These are phyloP conservation scores for Eulithis prunata DNA, from an alignment of 2,888 invertebrate species.

Conservation along the genomic window DNA sequence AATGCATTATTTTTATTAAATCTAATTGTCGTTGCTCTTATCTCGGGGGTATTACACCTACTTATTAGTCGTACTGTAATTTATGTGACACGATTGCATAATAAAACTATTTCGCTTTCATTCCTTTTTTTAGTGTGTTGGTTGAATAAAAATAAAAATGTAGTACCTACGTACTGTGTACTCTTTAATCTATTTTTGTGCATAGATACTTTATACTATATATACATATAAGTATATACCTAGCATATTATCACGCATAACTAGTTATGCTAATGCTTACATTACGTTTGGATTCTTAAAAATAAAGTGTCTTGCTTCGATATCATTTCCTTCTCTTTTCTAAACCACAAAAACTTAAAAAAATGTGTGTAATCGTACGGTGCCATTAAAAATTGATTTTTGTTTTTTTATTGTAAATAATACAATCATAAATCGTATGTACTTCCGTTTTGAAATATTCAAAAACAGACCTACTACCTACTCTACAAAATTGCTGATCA, in stretches of 20 bases:
- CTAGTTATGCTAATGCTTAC: neutral
- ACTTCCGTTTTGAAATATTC: neutral
- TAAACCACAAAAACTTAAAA: neutral
- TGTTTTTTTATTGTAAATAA: slow-evolving; percentile 17
- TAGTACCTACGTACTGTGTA: slow-evolving; percentile 14
- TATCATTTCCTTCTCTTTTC: slow-evolving; percentile 10
- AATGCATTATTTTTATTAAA: slow-evolving; percentile 19
- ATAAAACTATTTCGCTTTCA: slow-evolving; percentile 38
- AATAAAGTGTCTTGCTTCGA: slow-evolving; percentile 7
- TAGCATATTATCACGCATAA: neutral
- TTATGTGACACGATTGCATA: slow-evolving; percentile 9
- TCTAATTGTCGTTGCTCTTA: slow-evolving; percentile 43
- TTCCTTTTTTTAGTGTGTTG: slow-evolving; percentile 38
- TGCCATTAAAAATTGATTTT: slow-evolving; percentile 14
- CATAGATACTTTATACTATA: neutral
- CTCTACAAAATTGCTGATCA: too few relatives aligned
- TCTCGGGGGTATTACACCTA: slow-evolving; percentile 10
- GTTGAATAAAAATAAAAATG: slow-evolving; percentile 20
- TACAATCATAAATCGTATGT: slow-evolving; percentile 2
- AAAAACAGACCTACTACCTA: too few relatives aligned
- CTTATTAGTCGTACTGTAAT: slow-evolving; percentile 18
- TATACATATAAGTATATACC: too few relatives aligned
- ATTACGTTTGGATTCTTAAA: neutral
- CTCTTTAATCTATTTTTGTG: neutral
- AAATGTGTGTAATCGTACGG: slow-evolving; percentile 1